Conservation (phyloP, 2,113 vertebrate genomes). For the Lathamus discolor region DNA sequence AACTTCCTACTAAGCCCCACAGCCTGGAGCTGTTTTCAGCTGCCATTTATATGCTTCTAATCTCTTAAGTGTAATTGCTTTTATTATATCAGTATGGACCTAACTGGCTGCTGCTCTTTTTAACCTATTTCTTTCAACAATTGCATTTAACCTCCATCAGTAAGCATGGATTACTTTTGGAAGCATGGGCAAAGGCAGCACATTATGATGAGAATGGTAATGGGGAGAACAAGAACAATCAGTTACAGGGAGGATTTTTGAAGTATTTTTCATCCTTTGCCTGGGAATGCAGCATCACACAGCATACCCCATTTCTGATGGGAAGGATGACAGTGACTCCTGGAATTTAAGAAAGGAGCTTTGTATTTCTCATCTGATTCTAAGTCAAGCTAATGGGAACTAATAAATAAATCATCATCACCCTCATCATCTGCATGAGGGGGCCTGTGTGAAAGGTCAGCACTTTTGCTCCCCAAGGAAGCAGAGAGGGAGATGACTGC, state of each 20-base stretch:
- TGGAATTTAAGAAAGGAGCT: not conserved
- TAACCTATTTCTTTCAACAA: constrained; percentile 3
- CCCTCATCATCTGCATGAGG: not conserved
- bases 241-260: not conserved
- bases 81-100: not conserved
- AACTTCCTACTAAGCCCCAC: not conserved
- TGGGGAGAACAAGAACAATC: not conserved
- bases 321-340: not conserved
- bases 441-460: not conserved
- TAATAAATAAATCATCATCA: not conserved
- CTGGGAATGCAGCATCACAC: not conserved
- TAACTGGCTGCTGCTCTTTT: not conserved
- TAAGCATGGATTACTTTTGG: not conserved
- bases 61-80: constrained; percentile 8
- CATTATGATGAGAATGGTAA: constrained; percentile 1
- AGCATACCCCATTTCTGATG: not conserved
- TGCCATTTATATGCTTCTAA: constrained; percentile 1
- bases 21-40: not conserved
- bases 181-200: not conserved
- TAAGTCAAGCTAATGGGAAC: not conserved
- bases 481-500: not conserved
- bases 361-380: not conserved
- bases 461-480: not conserved
- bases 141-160: constrained; percentile 25
- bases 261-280: not conserved